Conservation (phyloP, 2,888 invertebrate genomes). For the Amphipoea oculea region DNA sequence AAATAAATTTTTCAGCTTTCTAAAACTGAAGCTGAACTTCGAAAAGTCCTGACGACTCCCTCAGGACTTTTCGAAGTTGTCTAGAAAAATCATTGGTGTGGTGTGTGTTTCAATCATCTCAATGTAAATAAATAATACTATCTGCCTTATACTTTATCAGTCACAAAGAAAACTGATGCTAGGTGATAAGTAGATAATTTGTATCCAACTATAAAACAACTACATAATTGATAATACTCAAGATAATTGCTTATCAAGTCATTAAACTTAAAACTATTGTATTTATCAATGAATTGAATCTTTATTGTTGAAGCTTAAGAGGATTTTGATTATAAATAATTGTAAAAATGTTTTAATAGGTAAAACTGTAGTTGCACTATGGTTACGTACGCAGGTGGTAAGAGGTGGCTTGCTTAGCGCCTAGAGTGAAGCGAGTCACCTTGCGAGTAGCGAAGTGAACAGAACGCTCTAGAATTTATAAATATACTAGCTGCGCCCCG, state of each 20-base stretch:
- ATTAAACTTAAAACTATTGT: conserved; percentile 32
- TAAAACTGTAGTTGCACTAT: background rate
- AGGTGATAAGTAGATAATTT: background rate
- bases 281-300: conserved; percentile 23
- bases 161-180: conserved; percentile 9
- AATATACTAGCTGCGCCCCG: too few species aligned
- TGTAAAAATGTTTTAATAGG: background rate
- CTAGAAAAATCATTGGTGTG: background rate
- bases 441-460: too few species aligned
- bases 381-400: too few species aligned
- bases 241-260: conserved; percentile 17
- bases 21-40: too few species aligned
- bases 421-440: too few species aligned
- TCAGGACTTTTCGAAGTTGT: too few species aligned
- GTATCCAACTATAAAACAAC: background rate
- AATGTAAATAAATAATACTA: background rate
- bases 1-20: too few species aligned
- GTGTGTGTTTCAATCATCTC: too few species aligned
- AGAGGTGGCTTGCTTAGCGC: too few species aligned
- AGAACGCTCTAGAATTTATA: too few species aligned
- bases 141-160: background rate
- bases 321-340: background rate
- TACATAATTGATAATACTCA: conserved; percentile 10
- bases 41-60: background rate
- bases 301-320: background rate